Evolutionary conservation across 2,888 invertebrate species (phyloP), one percentile per base, ranked within the genome.

Genomic region (Loripinus fragilis): DNA sequence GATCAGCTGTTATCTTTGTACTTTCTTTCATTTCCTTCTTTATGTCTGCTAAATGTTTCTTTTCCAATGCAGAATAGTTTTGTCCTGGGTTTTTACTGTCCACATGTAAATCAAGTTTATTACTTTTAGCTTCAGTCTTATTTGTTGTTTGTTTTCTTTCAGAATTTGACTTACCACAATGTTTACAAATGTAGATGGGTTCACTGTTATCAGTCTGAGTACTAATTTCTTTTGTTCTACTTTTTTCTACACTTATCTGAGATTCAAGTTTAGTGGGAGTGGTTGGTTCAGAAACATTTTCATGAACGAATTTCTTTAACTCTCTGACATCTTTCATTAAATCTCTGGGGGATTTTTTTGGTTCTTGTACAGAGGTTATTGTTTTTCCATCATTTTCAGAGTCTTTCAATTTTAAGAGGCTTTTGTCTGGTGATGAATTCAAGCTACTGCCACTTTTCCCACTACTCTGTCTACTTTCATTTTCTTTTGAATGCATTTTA

Each of bases 81-180:
- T 60, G 60, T 7, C 60, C 23, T 33, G 60, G 60, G 33, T 67
- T 67, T 67, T 67, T 67, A 17, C n/a, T 45, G 2, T 67, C 42
- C 35, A 45, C 25, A 17, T 17, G 23, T 28, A 67, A 42, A 48
- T 65, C 28, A 25, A 50, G 23, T 23, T 70, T 76, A 30, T 52
- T 23, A 38, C 52, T 68, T 17, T 52, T 52, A 50, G 30, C 42
- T 52, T 74, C 41, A 52, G 60, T 60, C 30, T 66, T 74, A 2
- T 38, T 60, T 25, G 10, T 42, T 52, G 45, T 1, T 28, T 45
- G 45, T 52, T 73, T 67, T 64, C 71, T 74, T 38, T 83, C 80
- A 66, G 71, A 52, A 60, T 74, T 81, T 33, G 83, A 78, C 60
- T 83, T 83, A 35, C 83, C 83, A 76, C 83, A 83, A 45, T 83